Evolutionary conservation across 1,140 invertebrate species (phyloP).

Genomic region (Eriocheir sinensis): DNA sequence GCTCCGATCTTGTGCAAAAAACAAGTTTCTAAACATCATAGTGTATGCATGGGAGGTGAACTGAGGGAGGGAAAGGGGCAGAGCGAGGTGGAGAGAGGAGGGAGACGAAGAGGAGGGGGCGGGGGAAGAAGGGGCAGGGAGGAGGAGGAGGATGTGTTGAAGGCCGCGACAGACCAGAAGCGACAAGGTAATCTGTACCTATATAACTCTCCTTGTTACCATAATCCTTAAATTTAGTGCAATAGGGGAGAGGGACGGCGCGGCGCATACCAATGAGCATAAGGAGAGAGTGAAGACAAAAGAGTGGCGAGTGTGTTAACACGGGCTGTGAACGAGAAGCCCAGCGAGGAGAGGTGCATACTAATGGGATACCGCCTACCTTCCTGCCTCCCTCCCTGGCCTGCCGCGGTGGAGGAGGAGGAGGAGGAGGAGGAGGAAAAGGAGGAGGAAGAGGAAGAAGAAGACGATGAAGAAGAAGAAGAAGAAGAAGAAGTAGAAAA

Average conservation of each 20-base stretch:
- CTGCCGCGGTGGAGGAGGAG: not conserved
- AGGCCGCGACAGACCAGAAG: not conserved
- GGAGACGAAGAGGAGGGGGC: not conserved
- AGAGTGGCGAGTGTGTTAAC: slow-evolving; percentile 20
- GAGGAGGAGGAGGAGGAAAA: not conserved
- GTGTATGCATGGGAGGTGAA: too few relatives aligned
- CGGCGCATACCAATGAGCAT: not conserved
- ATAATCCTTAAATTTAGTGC: slow-evolving; percentile 15
- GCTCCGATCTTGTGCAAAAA: not conserved
- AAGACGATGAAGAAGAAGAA: not conserved
- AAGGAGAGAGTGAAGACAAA: slow-evolving; percentile 15
- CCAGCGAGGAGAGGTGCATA: not conserved
- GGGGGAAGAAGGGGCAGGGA: not conserved
- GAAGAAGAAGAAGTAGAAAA: not conserved
- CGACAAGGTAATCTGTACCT: slow-evolving; percentile 9
- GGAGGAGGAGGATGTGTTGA: not conserved
- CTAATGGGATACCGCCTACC: not conserved
- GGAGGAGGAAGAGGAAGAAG: not conserved
- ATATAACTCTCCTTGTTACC: slow-evolving; percentile 15
- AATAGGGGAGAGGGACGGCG: not conserved
- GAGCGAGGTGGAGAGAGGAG: too few relatives aligned
- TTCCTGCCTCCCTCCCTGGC: too few relatives aligned
- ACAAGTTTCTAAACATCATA: not conserved
- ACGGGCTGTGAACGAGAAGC: not conserved
- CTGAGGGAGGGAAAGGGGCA: too few relatives aligned